Evolutionary conservation across 1,140 invertebrate genomes (phyloP).

Genomic region (Latrodectus geometricus): DNA sequence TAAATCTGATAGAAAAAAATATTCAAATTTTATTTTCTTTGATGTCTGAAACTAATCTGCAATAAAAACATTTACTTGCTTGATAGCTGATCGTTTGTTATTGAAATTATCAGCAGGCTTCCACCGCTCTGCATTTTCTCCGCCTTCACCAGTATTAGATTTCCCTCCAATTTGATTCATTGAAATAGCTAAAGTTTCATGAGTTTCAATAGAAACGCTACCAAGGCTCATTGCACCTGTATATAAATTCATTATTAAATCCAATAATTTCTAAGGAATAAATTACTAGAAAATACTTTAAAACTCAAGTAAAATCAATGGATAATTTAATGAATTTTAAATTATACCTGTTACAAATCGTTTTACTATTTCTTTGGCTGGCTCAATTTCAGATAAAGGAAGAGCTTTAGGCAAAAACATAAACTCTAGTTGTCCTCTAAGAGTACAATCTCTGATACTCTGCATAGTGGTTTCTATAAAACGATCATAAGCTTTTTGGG

Average conservation of each 20-base stretch:
- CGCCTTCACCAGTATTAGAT: conserved; percentile 97
- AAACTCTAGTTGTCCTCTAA: conserved; percentile 92
- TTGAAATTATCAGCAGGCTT: conserved; percentile 79
- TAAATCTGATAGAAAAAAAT: no score
- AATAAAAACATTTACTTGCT: conserved; percentile 69
- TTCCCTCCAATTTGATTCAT: conserved; percentile 97
- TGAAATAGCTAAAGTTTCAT: conserved; percentile 92
- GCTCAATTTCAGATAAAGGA: conserved; percentile 87
- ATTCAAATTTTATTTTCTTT: no score
- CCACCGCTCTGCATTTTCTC: conserved; percentile 86
- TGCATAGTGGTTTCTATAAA: conserved; percentile 90
- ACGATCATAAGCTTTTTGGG: conserved; percentile 84
- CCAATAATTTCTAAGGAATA: neutral
- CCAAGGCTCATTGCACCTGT: conserved; percentile 87
- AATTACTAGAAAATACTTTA: no score
- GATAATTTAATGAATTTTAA: no score
- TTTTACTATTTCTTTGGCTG: conserved; percentile 95
- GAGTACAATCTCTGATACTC: conserved; percentile 85
- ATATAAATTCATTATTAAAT: neutral
- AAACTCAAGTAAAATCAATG: no score
- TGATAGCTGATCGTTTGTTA: conserved; percentile 78
- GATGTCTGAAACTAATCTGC: no score
- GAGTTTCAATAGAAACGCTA: conserved; percentile 93
- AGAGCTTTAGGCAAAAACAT: conserved; percentile 79
- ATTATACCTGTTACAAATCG: conserved; percentile 78